Evolutionary conservation across 2,797 vertebrate species (phyloP), one percentile per base, ranked within the genome.

Genomic region (Malacoctenus gilli): DNA sequence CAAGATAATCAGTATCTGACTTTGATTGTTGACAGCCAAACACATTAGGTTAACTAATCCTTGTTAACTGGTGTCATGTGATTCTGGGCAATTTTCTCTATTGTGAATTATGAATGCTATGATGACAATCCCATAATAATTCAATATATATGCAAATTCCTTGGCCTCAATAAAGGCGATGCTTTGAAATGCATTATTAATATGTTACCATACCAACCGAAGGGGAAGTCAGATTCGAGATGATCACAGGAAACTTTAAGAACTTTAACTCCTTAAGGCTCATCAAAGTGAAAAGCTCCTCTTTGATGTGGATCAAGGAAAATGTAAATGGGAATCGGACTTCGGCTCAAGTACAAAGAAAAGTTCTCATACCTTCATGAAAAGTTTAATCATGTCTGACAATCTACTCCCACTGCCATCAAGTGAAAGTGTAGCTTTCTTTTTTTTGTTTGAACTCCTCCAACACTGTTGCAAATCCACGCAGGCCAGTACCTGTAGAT

Each of bases 91-190:
- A 55, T 14, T 2, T 73, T 59, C 44, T 65, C 64, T 15, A 39
- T 60, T 20, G 68, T 83, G 43, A 74, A 77, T 79, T 56, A 61
- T 69, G 37, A 74, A 78, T 68, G 36, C 21, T 8, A 42, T 59
- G 63, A 80, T 54, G 55, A 65, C 78, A 77, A 80, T 77, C 53
- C 65, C 70, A 85, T 53, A 70, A 68, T 80, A 77, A 82, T 59
- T 55, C 64, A 72, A 84, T 88, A 72, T 82, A 63, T 68, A 88
- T 85, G 82, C 79, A 83, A 77, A 87, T 86, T 64, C 41, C 46
- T 48, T 51, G 58, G 58, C 66, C 8, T 32, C 66, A 78, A 70
- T 82, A 66, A 79, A 72, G 72, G 82, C 59, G 55, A 72, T 68
- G 51, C 61, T 66, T 53, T 11, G 1, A 64, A 64, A 73, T 88